Percentiles rank a stretch among this genome's conserved stretches.
These are phyloP conservation scores for Lipophrys pholis DNA, from an alignment of 2,113 vertebrate species.

Conservation along the genomic window DNA sequence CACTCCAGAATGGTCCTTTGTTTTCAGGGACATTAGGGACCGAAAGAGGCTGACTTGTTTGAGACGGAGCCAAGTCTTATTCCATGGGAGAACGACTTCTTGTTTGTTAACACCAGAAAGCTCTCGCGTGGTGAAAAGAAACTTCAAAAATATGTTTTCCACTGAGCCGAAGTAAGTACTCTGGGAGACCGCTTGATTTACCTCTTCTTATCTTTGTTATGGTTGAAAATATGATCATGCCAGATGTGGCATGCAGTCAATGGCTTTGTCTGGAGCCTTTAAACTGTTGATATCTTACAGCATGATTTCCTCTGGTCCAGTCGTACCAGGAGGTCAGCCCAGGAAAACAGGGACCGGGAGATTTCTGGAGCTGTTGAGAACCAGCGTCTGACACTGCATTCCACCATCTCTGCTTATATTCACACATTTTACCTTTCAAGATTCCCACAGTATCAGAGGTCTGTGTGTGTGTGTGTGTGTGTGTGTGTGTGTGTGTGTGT, in stretches of 20 bases:
- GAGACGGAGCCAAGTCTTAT: slow-evolving; percentile 50
- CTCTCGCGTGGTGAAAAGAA: slow-evolving; percentile 74
- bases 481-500: slow-evolving; percentile 4
- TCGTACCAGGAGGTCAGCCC: slow-evolving; percentile 59
- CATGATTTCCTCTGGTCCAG: slow-evolving; percentile 46
- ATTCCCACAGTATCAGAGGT: slow-evolving; percentile 26
- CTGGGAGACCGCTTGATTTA: slow-evolving; percentile 70
- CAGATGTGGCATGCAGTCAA: slow-evolving; percentile 70
- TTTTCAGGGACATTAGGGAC: slow-evolving; percentile 62
- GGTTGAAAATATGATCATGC: slow-evolving; percentile 74
- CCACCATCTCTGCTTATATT: slow-evolving; percentile 58
- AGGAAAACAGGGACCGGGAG: slow-evolving; percentile 54
- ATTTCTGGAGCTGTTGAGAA: slow-evolving; percentile 47
- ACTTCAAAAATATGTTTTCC: slow-evolving; percentile 57
- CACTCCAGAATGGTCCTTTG: slow-evolving; percentile 68
- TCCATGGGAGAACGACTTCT: slow-evolving; percentile 79
- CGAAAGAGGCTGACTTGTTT: slow-evolving; percentile 43
- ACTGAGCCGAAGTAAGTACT: slow-evolving; percentile 55
- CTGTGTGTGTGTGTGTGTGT: background rate
- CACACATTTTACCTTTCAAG: slow-evolving; percentile 42
- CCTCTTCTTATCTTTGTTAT: slow-evolving; percentile 76
- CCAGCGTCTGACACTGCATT: slow-evolving; percentile 58
- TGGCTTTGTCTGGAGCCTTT: slow-evolving; percentile 63
- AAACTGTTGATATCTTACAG: slow-evolving; percentile 70
- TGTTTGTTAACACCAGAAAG: slow-evolving; percentile 75